Evolutionary conservation across 2,888 invertebrate genomes (phyloP).

Genomic region (Phalera bucephala): DNA sequence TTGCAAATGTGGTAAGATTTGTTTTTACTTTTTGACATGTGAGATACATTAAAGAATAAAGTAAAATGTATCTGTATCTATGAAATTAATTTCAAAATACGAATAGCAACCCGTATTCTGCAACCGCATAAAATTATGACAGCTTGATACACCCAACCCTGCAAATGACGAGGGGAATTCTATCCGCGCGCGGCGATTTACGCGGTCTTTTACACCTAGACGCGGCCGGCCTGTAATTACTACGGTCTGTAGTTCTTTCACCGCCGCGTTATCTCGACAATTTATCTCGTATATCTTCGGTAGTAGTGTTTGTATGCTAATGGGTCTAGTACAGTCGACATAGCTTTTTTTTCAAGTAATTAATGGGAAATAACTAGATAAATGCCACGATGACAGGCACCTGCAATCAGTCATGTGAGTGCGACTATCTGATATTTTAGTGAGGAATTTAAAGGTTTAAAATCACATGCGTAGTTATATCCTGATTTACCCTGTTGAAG

Average conservation of each 20-base stretch:
- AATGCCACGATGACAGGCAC: constrained; percentile 20
- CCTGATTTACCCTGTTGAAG: too few relatives aligned
- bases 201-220: constrained; percentile 44
- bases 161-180: constrained; percentile 20
- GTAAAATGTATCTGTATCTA: neutral
- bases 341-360: constrained; percentile 30
- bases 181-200: constrained; percentile 29
- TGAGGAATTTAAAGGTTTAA: constrained; percentile 4
- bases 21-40: too few relatives aligned
- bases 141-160: constrained; percentile 24
- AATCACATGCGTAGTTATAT: constrained; percentile 22
- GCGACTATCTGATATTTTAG: too few relatives aligned
- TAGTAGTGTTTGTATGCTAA: constrained; percentile 73
- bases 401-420: neutral
- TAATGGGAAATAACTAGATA: constrained; percentile 24
- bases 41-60: too few relatives aligned
- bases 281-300: constrained; percentile 69
- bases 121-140: constrained; percentile 34
- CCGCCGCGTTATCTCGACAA: constrained; percentile 65
- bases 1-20: too few relatives aligned
- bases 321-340: constrained; percentile 44
- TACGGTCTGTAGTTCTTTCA: constrained; percentile 60
- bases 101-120: constrained; percentile 16
- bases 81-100: neutral
- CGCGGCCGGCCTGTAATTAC: constrained; percentile 56